Evolutionary conservation across 2,113 vertebrate genomes (phyloP).

Genomic region (Holacanthus passer): DNA sequence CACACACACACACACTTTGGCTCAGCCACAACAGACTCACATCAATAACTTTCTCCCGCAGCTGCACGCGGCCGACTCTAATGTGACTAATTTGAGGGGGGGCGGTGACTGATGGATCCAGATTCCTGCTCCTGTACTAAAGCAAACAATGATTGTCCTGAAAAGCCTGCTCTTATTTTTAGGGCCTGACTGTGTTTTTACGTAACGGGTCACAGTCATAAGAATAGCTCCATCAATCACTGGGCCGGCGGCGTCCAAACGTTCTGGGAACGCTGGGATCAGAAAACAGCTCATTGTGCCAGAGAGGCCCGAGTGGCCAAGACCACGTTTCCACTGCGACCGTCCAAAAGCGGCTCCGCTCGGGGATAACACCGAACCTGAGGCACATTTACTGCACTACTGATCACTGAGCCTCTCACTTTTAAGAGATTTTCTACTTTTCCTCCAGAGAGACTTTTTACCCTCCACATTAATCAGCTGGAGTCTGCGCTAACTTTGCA

Average conservation of each 20-base stretch:
- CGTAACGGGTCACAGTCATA: slow-evolving; percentile 69
- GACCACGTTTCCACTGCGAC: slow-evolving; percentile 35
- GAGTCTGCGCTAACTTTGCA: too few relatives aligned
- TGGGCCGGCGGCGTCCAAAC: slow-evolving; percentile 54
- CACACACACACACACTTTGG: too few relatives aligned
- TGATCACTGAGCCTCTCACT: neutral
- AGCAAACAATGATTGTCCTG: slow-evolving; percentile 76
- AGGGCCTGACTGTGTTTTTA: slow-evolving; percentile 77
- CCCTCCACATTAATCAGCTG: too few relatives aligned
- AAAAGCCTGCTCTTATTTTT: slow-evolving; percentile 78
- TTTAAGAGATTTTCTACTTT: neutral
- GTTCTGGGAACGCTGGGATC: slow-evolving; percentile 72
- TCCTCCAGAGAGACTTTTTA: neutral
- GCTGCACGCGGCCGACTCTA: slow-evolving; percentile 32
- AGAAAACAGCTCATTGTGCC: slow-evolving; percentile 57
- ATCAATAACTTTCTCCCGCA: slow-evolving; percentile 37
- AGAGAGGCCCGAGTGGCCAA: slow-evolving; percentile 27
- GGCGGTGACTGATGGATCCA: slow-evolving; percentile 34
- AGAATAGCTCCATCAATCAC: slow-evolving; percentile 81
- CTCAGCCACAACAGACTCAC: neutral
- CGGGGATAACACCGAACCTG: neutral
- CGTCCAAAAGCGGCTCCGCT: neutral
- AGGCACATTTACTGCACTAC: neutral
- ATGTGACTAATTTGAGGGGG: slow-evolving; percentile 49
- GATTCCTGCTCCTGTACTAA: slow-evolving; percentile 65